Percentiles rank a stretch among this genome's conserved stretches.
Evolutionary conservation across 1,140 invertebrate genomes (phyloP).

Genomic region (Zaprionus capensis): DNA sequence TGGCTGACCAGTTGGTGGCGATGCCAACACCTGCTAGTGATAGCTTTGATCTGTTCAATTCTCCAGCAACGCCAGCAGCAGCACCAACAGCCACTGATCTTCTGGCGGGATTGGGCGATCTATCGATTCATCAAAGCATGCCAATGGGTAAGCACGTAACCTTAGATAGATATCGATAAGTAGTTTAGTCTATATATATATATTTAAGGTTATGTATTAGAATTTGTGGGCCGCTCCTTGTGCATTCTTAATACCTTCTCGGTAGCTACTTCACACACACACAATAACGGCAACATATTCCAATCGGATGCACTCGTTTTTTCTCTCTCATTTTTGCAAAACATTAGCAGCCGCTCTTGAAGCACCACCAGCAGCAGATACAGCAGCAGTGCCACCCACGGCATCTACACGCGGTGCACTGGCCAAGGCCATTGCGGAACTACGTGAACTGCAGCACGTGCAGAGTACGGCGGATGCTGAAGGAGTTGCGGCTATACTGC

Average conservation of each 20-base stretch:
- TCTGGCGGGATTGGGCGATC: slow-evolving; percentile 85
- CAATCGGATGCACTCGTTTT: slow-evolving; percentile 84
- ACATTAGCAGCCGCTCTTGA: slow-evolving; percentile 61
- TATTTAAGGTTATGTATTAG: slow-evolving; percentile 37
- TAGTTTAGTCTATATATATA: slow-evolving; percentile 16
- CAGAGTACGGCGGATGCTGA: slow-evolving; percentile 49
- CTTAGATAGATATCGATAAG: slow-evolving; percentile 4
- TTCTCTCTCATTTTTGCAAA: slow-evolving; percentile 55
- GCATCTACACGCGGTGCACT: slow-evolving; percentile 40
- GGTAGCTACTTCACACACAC: slow-evolving; percentile 34
- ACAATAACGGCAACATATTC: slow-evolving; percentile 76
- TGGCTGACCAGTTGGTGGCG: slow-evolving; percentile 63
- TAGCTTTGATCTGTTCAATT: slow-evolving; percentile 75
- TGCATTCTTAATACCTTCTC: slow-evolving; percentile 28
- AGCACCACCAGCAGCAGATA: slow-evolving; percentile 40
- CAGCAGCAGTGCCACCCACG: slow-evolving; percentile 19
- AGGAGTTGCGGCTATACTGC: slow-evolving; percentile 43
- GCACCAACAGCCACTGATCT: slow-evolving; percentile 85
- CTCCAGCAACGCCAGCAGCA: slow-evolving; percentile 28
- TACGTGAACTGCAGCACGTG: slow-evolving; percentile 43
- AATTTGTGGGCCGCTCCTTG: slow-evolving; percentile 14
- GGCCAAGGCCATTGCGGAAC: slow-evolving; percentile 35
- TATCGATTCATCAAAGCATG: slow-evolving; percentile 82
- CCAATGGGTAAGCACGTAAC: slow-evolving; percentile 78
- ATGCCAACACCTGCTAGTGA: slow-evolving; percentile 76